Evolutionary conservation across 1,140 invertebrate genomes (phyloP).

Genomic region (Cotesia chilonis): DNA sequence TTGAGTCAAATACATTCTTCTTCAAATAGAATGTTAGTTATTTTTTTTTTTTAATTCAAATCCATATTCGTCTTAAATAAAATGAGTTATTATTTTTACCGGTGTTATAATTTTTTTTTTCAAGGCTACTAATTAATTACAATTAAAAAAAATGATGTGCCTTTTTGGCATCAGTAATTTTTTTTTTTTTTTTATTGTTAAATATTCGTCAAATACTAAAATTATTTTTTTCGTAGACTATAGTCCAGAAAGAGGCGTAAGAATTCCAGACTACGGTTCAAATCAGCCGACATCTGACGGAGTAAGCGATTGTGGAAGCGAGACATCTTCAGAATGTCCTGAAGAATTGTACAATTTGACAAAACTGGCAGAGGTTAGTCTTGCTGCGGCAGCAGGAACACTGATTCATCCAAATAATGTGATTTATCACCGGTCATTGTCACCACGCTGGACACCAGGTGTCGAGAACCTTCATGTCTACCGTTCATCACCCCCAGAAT

Average conservation of each 20-base stretch:
- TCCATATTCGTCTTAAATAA: too few species aligned
- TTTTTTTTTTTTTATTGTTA: not conserved
- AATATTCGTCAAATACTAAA: too few species aligned
- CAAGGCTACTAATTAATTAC: too few species aligned
- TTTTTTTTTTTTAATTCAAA: too few species aligned
- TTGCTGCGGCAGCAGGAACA: conserved; percentile 71
- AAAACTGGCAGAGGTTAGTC: conserved; percentile 76
- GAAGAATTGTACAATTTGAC: conserved; percentile 80
- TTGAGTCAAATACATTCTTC: too few species aligned
- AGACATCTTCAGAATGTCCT: conserved; percentile 67
- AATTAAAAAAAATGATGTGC: too few species aligned
- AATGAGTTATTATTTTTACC: too few species aligned
- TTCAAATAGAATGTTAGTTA: too few species aligned
- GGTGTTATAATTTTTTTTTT: too few species aligned
- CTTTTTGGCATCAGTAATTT: not conserved
- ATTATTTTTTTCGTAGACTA: conserved; percentile 49
- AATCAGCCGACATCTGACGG: conserved; percentile 61
- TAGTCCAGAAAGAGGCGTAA: conserved; percentile 57
- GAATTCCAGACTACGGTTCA: conserved; percentile 56
- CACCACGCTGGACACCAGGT: conserved; percentile 44
- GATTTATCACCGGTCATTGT: conserved; percentile 49
- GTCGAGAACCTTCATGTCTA: conserved; percentile 38
- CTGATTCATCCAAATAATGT: conserved; percentile 56
- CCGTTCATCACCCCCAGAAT: conserved; percentile 15
- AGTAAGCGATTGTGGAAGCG: conserved; percentile 62